Conservation (phyloP, 2,797 vertebrate species). For the Enteromius anoplus region DNA sequence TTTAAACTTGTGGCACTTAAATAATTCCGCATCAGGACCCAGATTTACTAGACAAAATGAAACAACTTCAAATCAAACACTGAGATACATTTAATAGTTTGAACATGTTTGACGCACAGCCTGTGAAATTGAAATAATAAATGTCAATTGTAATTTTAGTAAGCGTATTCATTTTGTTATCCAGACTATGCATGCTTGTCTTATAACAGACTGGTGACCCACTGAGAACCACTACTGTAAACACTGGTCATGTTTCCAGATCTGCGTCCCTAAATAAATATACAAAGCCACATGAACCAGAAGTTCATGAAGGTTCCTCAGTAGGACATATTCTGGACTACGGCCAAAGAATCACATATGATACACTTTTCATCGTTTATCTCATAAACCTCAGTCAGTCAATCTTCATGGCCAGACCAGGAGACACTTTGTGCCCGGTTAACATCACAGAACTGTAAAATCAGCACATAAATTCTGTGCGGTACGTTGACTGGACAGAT, state of each 20-base stretch:
- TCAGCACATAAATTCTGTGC: slow-evolving; percentile 63
- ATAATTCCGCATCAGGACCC: neutral
- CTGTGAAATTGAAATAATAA: neutral
- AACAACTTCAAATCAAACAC: neutral
- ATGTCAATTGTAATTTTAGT: neutral
- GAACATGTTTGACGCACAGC: neutral
- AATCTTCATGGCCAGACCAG: slow-evolving; percentile 54
- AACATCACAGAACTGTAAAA: slow-evolving; percentile 60
- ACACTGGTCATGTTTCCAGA: neutral
- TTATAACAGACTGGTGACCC: neutral
- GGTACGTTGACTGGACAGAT: slow-evolving; percentile 47
- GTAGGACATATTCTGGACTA: neutral
- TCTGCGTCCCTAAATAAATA: slow-evolving; percentile 36
- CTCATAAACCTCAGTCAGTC: slow-evolving; percentile 32
- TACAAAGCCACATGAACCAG: slow-evolving; percentile 6
- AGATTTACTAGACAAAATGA: neutral
- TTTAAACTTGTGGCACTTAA: neutral
- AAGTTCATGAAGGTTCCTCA: slow-evolving; percentile 4
- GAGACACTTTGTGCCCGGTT: slow-evolving; percentile 61
- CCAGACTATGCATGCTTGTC: neutral
- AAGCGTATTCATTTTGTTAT: neutral
- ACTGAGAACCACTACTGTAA: neutral
- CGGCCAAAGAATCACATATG: neutral
- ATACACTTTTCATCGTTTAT: neutral
- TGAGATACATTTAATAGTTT: neutral